Percentiles rank a stretch among this genome's conserved stretches.
Evolutionary conservation across 2,797 vertebrate species (phyloP).

Genomic region (Melanogrammus aeglefinus): DNA sequence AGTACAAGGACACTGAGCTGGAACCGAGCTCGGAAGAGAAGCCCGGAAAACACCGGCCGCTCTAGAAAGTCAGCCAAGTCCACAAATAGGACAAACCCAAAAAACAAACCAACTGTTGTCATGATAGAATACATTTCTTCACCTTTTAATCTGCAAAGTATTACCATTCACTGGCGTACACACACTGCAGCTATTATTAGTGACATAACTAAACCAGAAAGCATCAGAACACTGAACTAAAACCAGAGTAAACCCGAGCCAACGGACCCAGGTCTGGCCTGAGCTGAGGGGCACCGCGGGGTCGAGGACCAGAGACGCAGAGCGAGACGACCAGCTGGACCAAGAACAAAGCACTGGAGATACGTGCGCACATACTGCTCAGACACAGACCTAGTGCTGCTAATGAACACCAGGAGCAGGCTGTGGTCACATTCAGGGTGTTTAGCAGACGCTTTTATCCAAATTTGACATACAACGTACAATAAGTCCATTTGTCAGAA

Average conservation of each 20-base stretch:
- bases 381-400: neutral
- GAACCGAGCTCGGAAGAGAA: constrained; percentile 34
- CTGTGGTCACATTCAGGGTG: no score
- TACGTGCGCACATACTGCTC: neutral
- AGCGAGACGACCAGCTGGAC: neutral
- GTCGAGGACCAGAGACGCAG: neutral
- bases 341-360: neutral
- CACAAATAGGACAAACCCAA: no score
- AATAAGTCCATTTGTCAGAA: no score
- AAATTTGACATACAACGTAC: no score
- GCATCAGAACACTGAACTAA: no score
- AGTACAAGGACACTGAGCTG: constrained; percentile 24
- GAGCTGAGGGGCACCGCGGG: neutral
- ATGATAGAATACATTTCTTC: neutral
- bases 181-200: neutral
- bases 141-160: neutral
- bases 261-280: neutral
- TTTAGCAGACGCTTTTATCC: no score
- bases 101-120: no score
- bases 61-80: no score
- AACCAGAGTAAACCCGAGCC: no score
- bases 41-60: no score
- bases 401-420: neutral
- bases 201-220: neutral
- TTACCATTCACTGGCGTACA: neutral